Conservation (phyloP, 2,888 invertebrate genomes). For the Augiades crinisus region DNA sequence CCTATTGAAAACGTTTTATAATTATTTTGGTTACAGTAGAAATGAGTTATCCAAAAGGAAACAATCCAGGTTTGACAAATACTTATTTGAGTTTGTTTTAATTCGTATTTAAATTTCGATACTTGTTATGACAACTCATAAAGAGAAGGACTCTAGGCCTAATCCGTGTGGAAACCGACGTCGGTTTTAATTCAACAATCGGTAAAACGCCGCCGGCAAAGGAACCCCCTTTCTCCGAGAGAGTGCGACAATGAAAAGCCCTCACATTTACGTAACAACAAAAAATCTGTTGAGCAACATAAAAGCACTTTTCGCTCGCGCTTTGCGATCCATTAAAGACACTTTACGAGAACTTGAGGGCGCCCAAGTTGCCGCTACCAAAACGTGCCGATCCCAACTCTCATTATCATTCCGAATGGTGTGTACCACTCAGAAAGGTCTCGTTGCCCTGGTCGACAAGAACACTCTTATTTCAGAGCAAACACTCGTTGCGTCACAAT, state of each 20-base stretch:
- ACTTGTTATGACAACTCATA: slow-evolving; percentile 6
- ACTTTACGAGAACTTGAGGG: slow-evolving; percentile 70
- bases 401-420: background rate
- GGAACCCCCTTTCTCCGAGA: slow-evolving; percentile 36
- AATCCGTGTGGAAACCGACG: slow-evolving; percentile 10
- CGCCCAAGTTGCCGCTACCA: slow-evolving; percentile 53
- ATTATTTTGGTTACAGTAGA: too few relatives aligned
- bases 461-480: slow-evolving; percentile 48
- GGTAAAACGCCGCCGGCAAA: slow-evolving; percentile 22
- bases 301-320: slow-evolving; percentile 67
- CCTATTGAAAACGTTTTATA: too few relatives aligned
- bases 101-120: too few relatives aligned
- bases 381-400: slow-evolving; percentile 46
- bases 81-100: too few relatives aligned
- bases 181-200: slow-evolving; percentile 23
- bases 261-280: slow-evolving; percentile 65
- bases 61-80: too few relatives aligned
- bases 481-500: slow-evolving; percentile 47
- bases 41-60: too few relatives aligned
- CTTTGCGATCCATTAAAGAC: slow-evolving; percentile 68
- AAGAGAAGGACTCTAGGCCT: slow-evolving; percentile 15
- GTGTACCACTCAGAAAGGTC: slow-evolving; percentile 43
- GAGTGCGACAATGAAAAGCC: slow-evolving; percentile 52
- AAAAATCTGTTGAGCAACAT: slow-evolving; percentile 60
- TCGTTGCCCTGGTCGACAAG: slow-evolving; percentile 40